These are phyloP conservation scores for Ranitomeya variabilis DNA, from an alignment of 2,113 vertebrate genomes.

Conservation along the genomic window DNA sequence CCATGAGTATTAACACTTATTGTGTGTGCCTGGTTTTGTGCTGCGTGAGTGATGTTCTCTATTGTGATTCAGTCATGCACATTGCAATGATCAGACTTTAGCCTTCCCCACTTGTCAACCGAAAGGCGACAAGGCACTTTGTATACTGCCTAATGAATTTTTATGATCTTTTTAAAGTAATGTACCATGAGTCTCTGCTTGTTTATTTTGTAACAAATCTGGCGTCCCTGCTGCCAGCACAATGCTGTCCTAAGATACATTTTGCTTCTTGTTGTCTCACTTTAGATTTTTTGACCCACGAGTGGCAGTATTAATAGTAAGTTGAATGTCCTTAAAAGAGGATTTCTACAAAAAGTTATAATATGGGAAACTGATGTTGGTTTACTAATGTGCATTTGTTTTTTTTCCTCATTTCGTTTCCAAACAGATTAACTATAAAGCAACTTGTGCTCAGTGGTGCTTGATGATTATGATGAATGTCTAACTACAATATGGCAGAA, in stretches of 20 bases:
- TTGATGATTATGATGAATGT: neutral
- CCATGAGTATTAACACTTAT: slow-evolving; percentile 70
- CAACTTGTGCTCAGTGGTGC: neutral
- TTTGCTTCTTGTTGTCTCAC: neutral
- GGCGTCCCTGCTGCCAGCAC: neutral
- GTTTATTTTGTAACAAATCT: slow-evolving; percentile 22
- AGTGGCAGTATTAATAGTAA: neutral
- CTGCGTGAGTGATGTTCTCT: slow-evolving; percentile 79
- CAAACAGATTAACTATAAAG: neutral
- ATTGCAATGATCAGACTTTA: slow-evolving; percentile 73
- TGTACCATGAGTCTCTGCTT: neutral
- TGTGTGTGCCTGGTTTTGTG: slow-evolving; percentile 80
- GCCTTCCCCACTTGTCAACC: slow-evolving; percentile 61
- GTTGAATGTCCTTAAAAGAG: neutral
- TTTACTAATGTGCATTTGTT: neutral
- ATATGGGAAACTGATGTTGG: no score
- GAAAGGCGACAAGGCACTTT: slow-evolving; percentile 48
- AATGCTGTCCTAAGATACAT: neutral
- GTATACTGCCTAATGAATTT: slow-evolving; percentile 48
- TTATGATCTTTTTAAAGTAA: slow-evolving; percentile 44
- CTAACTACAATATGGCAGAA: neutral
- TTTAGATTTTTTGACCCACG: neutral
- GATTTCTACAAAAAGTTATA: no score
- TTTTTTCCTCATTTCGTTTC: neutral
- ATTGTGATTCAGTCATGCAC: slow-evolving; percentile 85